Conservation (phyloP, 1,140 invertebrate species). For the Scaptodrosophila lebanonensis region DNA sequence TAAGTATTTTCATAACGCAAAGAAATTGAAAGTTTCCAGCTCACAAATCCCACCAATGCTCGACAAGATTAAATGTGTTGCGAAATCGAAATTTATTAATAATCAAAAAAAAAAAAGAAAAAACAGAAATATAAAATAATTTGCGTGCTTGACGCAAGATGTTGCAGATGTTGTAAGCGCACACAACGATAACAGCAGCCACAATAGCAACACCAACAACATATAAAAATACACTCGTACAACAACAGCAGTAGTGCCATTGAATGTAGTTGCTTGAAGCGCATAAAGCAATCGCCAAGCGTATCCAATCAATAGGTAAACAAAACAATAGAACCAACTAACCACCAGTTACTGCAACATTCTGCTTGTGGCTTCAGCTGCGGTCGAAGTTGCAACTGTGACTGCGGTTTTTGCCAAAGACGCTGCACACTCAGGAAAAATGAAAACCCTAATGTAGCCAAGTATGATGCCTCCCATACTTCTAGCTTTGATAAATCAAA, state of each 20-base stretch:
- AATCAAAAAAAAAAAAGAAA: conserved; percentile 24
- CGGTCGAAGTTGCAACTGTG: conserved; percentile 7
- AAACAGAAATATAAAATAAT: too few species aligned
- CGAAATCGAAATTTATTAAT: conserved; percentile 24
- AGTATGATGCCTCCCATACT: too few species aligned
- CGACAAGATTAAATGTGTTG: too few species aligned
- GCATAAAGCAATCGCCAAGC: conserved; percentile 43
- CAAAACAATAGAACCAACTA: conserved; percentile 57
- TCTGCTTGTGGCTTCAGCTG: not conserved
- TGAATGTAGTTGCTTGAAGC: conserved; percentile 69
- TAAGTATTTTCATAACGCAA: too few species aligned
- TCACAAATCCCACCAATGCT: too few species aligned
- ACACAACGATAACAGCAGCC: conserved; percentile 7
- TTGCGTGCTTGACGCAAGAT: conserved; percentile 54
- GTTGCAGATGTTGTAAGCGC: conserved; percentile 50
- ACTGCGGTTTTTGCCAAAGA: conserved; percentile 24
- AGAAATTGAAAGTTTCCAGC: too few species aligned
- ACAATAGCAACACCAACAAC: conserved; percentile 13
- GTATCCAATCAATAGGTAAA: conserved; percentile 40
- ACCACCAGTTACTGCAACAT: conserved; percentile 16
- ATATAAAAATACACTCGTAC: too few species aligned
- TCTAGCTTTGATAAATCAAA: too few species aligned
- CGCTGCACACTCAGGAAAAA: too few species aligned
- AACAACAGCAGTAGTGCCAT: conserved; percentile 50
- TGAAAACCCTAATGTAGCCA: too few species aligned